phyloP scores from a whole-genome alignment of 2,888 invertebrate species.

The Idaea straminata region DNA sequence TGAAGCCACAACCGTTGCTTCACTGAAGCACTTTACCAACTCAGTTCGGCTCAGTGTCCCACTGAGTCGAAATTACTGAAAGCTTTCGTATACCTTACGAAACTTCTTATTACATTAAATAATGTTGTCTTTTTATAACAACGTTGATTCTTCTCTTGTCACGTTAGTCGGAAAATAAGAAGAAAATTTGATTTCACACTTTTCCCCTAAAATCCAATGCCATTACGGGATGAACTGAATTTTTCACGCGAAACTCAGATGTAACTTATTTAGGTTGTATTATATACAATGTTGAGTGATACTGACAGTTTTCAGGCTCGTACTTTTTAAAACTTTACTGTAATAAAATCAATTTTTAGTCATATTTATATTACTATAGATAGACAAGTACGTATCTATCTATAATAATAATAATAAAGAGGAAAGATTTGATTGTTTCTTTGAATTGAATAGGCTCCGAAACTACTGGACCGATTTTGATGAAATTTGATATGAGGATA shows the following conservation, averaged over 20 bases:
- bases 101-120: conserved; percentile 11
- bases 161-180: conserved; percentile 37
- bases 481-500: too few species aligned
- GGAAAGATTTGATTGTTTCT: too few species aligned
- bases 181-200: conserved; percentile 43
- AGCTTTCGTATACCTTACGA: not conserved
- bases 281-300: conserved; percentile 18
- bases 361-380: not conserved
- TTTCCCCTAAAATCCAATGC: conserved; percentile 16
- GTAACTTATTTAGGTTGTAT: conserved; percentile 15
- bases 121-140: conserved; percentile 8
- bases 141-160: conserved; percentile 39
- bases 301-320: conserved; percentile 1
- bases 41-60: not conserved
- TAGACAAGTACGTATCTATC: too few species aligned
- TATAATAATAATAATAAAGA: too few species aligned
- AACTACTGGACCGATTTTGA: too few species aligned
- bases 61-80: not conserved
- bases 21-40: not conserved
- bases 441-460: too few species aligned
- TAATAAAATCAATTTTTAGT: not conserved
- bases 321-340: not conserved
- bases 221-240: not conserved
- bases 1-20: too few species aligned
- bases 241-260: conserved; percentile 10